These are phyloP conservation scores for Bombus vancouverensis DNA, from an alignment of 1,140 invertebrate genomes.

Conservation along the genomic window DNA sequence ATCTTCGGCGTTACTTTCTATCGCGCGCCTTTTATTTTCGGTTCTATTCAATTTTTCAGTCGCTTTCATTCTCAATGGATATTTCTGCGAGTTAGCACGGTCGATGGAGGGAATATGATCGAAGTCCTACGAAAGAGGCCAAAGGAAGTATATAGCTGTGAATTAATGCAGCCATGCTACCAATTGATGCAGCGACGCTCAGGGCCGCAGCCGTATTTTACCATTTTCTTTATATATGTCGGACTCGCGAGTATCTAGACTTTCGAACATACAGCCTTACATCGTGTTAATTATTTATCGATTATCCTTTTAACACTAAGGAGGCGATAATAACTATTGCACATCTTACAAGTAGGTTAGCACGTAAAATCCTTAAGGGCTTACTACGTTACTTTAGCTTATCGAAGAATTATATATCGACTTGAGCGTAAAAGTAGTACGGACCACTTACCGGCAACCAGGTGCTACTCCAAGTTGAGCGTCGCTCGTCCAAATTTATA, in stretches of 20 bases:
- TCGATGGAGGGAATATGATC: background rate
- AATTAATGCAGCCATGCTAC: too few relatives aligned
- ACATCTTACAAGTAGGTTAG: background rate
- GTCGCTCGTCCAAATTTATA: background rate
- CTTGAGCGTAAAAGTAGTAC: background rate
- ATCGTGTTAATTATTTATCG: background rate
- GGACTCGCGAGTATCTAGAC: background rate
- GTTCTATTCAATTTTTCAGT: background rate
- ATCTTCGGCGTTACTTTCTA: background rate
- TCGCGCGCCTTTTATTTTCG: background rate
- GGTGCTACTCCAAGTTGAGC: background rate
- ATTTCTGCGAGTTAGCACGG: background rate
- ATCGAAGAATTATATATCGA: background rate
- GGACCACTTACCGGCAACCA: background rate
- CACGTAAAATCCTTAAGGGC: background rate
- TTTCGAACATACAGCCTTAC: background rate
- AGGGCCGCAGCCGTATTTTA: background rate
- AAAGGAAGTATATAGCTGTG: background rate
- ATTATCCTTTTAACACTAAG: background rate
- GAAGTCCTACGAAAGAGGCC: background rate
- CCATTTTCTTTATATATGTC: too few relatives aligned
- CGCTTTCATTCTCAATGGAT: background rate
- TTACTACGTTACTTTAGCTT: background rate
- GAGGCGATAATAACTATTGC: background rate
- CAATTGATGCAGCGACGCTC: background rate